A percentile compares a stretch with the other conserved stretches of the same genome.
phyloP scores from a whole-genome alignment of 2,797 vertebrate genomes.

The Meda fulgida region DNA sequence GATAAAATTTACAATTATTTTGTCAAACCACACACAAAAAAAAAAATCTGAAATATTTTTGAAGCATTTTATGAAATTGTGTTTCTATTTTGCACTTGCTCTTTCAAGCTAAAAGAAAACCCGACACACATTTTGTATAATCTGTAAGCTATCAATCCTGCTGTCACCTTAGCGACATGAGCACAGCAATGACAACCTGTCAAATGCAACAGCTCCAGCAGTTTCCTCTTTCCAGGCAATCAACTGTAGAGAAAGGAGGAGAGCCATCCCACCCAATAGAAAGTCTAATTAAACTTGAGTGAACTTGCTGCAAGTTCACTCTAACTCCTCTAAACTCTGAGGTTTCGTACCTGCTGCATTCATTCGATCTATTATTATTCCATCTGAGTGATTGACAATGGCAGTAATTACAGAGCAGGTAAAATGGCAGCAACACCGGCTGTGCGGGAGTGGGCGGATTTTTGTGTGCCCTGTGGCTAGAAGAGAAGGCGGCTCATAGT shows the following conservation, averaged over 20 bases:
- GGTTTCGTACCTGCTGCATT: slow-evolving; percentile 9
- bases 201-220: slow-evolving; percentile 40
- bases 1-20: not conserved
- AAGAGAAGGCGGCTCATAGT: slow-evolving; percentile 17
- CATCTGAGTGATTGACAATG: slow-evolving; percentile 42
- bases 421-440: slow-evolving; percentile 18
- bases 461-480: slow-evolving; percentile 4
- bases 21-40: not conserved
- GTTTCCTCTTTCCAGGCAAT: slow-evolving; percentile 43
- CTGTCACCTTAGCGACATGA: slow-evolving; percentile 52
- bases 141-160: slow-evolving; percentile 50
- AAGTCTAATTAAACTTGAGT: slow-evolving; percentile 40
- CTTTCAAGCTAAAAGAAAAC: not conserved
- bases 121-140: slow-evolving; percentile 3
- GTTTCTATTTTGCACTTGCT: not conserved
- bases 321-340: slow-evolving; percentile 37
- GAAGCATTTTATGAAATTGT: not conserved
- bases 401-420: slow-evolving; percentile 47
- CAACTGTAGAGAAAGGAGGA: slow-evolving; percentile 45
- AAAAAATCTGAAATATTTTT: not conserved
- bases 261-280: slow-evolving; percentile 39
- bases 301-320: slow-evolving; percentile 30
- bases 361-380: slow-evolving; percentile 43
- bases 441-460: slow-evolving; percentile 25
- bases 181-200: slow-evolving; percentile 42